Percentiles rank a stretch among this genome's conserved stretches.
These are phyloP conservation scores for Odontamblyopus lacepedii DNA, from an alignment of 2,797 vertebrate genomes.

Conservation along the genomic window DNA sequence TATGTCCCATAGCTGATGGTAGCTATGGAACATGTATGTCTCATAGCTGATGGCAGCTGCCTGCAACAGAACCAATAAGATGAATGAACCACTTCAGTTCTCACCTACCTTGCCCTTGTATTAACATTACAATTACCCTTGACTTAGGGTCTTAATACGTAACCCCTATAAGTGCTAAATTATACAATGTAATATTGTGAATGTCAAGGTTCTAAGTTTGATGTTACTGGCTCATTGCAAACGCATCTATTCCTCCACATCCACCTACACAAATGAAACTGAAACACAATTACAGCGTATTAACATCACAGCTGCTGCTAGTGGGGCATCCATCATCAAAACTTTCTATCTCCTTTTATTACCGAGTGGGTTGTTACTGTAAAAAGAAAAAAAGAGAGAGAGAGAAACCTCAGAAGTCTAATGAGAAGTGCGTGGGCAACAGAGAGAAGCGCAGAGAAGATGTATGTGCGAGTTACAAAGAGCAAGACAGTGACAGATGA, in stretches of 20 bases:
- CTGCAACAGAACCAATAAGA: background rate
- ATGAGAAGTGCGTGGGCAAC: conserved; percentile 35
- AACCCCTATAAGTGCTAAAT: background rate
- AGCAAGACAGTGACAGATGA: conserved; percentile 26
- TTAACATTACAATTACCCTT: conserved; percentile 3
- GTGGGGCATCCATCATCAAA: conserved; percentile 1
- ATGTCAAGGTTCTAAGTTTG: conserved; percentile 37
- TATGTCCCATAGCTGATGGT: background rate
- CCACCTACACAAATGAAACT: conserved; percentile 13
- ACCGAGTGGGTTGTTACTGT: conserved; percentile 17
- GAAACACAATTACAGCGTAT: conserved; percentile 10
- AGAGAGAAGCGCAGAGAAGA: conserved; percentile 10
- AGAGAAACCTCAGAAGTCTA: conserved; percentile 32
- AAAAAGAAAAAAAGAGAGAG: conserved; percentile 3
- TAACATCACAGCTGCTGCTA: conserved; percentile 3
- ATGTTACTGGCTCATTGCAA: conserved; percentile 33
- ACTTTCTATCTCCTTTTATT: conserved; percentile 21
- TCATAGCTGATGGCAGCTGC: background rate
- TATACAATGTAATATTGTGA: background rate
- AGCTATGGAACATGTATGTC: background rate
- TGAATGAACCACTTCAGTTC: background rate
- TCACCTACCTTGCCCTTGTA: background rate
- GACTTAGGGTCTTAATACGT: background rate
- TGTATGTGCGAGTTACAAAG: conserved; percentile 11
- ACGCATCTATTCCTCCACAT: conserved; percentile 13